These are phyloP conservation scores for Steatornis caripensis DNA, from an alignment of 2,113 vertebrate genomes.

Conservation along the genomic window DNA sequence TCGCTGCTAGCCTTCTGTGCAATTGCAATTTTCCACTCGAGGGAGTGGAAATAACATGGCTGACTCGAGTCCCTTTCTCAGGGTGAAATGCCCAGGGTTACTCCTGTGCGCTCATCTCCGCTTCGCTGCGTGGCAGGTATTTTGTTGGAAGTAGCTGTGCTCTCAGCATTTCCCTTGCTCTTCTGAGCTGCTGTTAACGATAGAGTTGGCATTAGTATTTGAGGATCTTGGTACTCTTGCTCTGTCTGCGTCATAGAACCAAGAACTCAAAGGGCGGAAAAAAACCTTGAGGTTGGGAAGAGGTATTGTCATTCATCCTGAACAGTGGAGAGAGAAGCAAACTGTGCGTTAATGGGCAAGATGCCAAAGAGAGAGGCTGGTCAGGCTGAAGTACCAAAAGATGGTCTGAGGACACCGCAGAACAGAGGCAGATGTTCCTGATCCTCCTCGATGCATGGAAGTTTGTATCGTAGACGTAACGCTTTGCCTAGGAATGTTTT, in stretches of 20 bases:
- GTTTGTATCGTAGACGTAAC: rapidly evolving
- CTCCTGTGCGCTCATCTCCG: not conserved
- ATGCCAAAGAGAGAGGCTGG: not conserved
- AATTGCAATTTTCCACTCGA: not conserved
- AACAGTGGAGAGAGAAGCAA: not conserved
- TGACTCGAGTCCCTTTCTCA: not conserved
- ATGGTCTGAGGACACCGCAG: not conserved
- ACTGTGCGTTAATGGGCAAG: not conserved
- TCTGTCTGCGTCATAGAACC: not conserved
- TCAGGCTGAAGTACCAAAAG: not conserved
- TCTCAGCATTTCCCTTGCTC: not conserved
- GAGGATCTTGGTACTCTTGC: not conserved
- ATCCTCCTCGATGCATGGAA: not conserved
- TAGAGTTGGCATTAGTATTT: not conserved
- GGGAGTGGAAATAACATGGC: not conserved
- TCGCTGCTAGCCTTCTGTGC: not conserved
- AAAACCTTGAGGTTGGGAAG: not conserved
- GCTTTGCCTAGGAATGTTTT: not conserved
- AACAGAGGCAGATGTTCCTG: not conserved
- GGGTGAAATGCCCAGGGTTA: not conserved
- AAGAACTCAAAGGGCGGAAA: not conserved
- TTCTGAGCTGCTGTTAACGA: not conserved
- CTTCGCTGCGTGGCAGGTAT: not conserved
- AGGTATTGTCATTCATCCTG: rapidly evolving
- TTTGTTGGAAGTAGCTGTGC: not conserved